phyloP scores from a whole-genome alignment of 92 coral and sea anemone species.

The Actinostola sp. region DNA sequence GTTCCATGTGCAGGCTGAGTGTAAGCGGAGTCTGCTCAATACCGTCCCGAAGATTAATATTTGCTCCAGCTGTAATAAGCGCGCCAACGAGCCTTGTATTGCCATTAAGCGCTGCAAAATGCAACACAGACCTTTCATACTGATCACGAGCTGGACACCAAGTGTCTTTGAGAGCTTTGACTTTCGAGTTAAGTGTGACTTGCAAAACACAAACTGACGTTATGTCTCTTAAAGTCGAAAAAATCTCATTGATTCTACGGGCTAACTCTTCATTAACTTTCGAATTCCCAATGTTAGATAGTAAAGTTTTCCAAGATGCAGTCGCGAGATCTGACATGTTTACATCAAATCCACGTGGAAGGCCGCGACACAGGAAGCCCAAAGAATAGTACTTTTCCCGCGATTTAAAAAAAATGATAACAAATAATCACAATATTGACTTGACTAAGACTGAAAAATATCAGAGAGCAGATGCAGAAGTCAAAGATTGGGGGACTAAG shows the following conservation, averaged over 20 bases:
- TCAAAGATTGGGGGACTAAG: too few relatives aligned
- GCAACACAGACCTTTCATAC: conserved; percentile 41
- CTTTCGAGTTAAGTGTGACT: background rate
- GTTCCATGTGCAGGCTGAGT: conserved; percentile 32
- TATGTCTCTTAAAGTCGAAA: background rate
- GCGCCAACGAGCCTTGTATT: conserved; percentile 18
- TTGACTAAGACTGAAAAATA: too few relatives aligned
- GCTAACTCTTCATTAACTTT: conserved; percentile 10
- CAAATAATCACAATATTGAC: too few relatives aligned
- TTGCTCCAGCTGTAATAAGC: conserved; percentile 32
- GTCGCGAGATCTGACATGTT: background rate
- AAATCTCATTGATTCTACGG: background rate
- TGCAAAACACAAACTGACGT: background rate
- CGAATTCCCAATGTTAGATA: background rate
- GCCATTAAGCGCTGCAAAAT: conserved; percentile 20
- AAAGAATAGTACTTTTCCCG: too few relatives aligned
- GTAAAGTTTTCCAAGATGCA: background rate
- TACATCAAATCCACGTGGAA: background rate
- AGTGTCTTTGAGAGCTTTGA: background rate
- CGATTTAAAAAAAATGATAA: too few relatives aligned
- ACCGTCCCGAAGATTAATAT: conserved; percentile 38
- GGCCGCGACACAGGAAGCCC: too few relatives aligned
- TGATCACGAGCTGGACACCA: conserved; percentile 46
- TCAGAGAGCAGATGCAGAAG: too few relatives aligned
- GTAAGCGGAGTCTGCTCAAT: conserved; percentile 56